Evolutionary conservation across 2,888 invertebrate species (phyloP), one percentile per base, ranked within the genome.

Genomic region (Lepas anatifera): DNA sequence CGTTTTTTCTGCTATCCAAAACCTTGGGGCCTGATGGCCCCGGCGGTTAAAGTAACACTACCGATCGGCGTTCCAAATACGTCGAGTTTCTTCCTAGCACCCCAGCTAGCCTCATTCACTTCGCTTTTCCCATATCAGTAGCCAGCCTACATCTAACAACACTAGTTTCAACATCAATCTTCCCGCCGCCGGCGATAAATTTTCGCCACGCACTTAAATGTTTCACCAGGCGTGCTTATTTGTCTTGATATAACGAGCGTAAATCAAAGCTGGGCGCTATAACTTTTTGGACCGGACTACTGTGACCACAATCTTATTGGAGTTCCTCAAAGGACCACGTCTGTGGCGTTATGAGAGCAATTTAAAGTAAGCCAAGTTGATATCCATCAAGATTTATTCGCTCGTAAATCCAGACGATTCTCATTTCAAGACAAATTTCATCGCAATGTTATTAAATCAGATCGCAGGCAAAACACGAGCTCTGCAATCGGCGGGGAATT

Each of bases 311-410:
- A 35, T 58, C 35, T 58, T 35, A 58, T 58, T 58, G 58, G 29
- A 35, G 58, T 35, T 32, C 32, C 58, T 58, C 58, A 58, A 32
- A 35, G 58, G 58, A 58, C 58, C 58, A 58, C 58, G 58, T 58
- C 58, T 58, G 22, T 32, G 58, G 58, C 58, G 32, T 58, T 58
- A 58, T 58, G 58, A 58, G 58, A 58, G 58, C 58, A 32, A 58
- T 58, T 58, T 58, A 58, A 58, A 58, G 58, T 58, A 58, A 58
- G 58, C 58, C 58, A 58, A 58, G 58, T 58, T 58, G 58, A 58
- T 58, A 58, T 58, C 58, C 58, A 58, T 58, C 58, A 58, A 58
- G 58, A 58, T 58, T 58, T 58, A 58, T 58, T 58, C 35, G 32
- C 58, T 18, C 58, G 25, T 58, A 58, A 58, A 58, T 58, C 58